Conservation (phyloP, 1,140 invertebrate species). For the Trichomalopsis sarcophagae region DNA sequence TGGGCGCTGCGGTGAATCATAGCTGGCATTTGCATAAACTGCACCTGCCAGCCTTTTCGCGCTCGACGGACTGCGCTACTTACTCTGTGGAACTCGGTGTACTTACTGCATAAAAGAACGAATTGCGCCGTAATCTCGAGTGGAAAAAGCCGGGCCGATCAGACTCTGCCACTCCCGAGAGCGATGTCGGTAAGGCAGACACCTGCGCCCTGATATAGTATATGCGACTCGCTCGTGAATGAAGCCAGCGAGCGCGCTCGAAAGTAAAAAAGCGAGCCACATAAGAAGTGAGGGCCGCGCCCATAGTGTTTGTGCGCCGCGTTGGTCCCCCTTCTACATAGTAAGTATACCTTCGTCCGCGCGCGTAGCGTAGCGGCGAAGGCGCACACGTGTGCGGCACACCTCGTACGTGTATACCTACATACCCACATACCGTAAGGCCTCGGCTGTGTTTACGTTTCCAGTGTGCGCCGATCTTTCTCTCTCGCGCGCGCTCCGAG, state of each 20-base stretch:
- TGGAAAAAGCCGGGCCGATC: too few species aligned
- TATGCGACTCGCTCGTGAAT: background rate
- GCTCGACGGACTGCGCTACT: too few species aligned
- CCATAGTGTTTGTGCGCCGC: background rate
- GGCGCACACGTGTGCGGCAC: background rate
- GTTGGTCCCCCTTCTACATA: background rate
- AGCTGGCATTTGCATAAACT: constrained; percentile 18
- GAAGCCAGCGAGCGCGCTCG: background rate
- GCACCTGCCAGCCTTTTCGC: background rate
- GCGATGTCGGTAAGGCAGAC: background rate
- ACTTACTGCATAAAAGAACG: too few species aligned
- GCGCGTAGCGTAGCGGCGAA: too few species aligned
- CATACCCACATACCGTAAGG: constrained; percentile 1
- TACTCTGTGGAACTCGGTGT: too few species aligned
- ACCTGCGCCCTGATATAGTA: too few species aligned
- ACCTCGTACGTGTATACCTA: background rate
- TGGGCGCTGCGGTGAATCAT: background rate
- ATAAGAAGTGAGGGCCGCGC: constrained; percentile 26
- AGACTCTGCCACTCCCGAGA: too few species aligned
- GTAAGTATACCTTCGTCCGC: too few species aligned
- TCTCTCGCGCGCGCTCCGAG: constrained; percentile 22
- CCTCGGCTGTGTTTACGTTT: constrained; percentile 54
- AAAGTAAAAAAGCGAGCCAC: too few species aligned
- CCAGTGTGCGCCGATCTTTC: constrained; percentile 39
- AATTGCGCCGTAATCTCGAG: too few species aligned